Evolutionary conservation across 2,113 vertebrate genomes (phyloP).

Genomic region (Solea solea): DNA sequence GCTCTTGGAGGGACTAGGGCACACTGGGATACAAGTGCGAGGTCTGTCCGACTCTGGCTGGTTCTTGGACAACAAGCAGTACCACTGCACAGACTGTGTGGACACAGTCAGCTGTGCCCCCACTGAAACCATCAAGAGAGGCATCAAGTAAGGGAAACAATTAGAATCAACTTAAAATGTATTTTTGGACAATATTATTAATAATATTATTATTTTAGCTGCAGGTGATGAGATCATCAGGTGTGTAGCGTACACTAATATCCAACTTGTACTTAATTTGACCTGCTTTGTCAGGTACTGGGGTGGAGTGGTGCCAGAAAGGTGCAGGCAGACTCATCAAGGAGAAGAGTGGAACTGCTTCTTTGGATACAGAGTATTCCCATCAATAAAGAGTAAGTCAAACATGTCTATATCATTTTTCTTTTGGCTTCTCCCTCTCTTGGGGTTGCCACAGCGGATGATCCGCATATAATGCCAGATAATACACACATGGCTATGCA

Average conservation of each 20-base stretch:
- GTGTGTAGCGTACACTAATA: not conserved
- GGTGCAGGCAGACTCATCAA: slow-evolving; percentile 88
- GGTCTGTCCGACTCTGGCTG: slow-evolving; percentile 95
- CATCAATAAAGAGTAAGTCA: slow-evolving; percentile 92
- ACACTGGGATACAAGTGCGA: slow-evolving; percentile 90
- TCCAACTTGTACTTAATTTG: slow-evolving; percentile 4
- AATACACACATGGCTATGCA: too few species aligned
- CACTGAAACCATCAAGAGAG: slow-evolving; percentile 94
- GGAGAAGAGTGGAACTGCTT: slow-evolving; percentile 99
- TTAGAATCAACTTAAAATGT: not conserved
- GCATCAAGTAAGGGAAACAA: slow-evolving; percentile 87
- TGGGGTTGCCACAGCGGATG: too few species aligned
- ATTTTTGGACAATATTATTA: not conserved
- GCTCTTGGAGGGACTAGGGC: slow-evolving; percentile 89
- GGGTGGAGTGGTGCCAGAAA: slow-evolving; percentile 92
- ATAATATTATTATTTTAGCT: not conserved
- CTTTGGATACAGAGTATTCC: slow-evolving; percentile 97
- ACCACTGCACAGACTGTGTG: slow-evolving; percentile 90
- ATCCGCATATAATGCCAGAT: too few species aligned
- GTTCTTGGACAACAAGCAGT: slow-evolving; percentile 98
- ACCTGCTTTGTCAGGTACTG: slow-evolving; percentile 86
- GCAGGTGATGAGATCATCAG: not conserved
- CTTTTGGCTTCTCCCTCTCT: not conserved
- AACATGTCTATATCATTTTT: not conserved
- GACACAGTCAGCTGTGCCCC: slow-evolving; percentile 91